phyloP scores from a whole-genome alignment of 2,888 invertebrate genomes.

The Tinea semifulvella region DNA sequence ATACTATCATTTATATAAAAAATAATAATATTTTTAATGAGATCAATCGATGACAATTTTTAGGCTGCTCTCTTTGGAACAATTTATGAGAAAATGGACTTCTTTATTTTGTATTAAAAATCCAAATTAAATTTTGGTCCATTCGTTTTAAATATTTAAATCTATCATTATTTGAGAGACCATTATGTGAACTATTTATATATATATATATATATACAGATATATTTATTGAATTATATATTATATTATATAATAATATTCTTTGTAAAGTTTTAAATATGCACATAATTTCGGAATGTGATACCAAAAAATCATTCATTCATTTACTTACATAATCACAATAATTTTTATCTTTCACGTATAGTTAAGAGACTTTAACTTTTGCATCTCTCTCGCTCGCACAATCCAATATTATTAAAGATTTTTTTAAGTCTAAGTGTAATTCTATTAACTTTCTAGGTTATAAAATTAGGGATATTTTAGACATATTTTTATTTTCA shows the following conservation, averaged over 20 bases:
- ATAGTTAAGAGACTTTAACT: no score
- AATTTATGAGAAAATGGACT: constrained; percentile 33
- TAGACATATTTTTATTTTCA: no score
- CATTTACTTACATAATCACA: no score
- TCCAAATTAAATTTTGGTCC: constrained; percentile 11
- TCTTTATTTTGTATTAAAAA: constrained; percentile 15
- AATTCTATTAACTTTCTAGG: no score
- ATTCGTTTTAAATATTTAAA: constrained; percentile 5
- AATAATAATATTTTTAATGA: constrained; percentile 51
- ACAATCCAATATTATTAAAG: no score
- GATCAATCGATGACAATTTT: constrained; percentile 64
- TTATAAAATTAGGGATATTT: no score
- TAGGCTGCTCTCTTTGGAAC: constrained; percentile 67
- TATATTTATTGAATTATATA: background rate
- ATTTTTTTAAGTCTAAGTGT: no score
- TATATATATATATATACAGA: background rate
- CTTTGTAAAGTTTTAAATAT: constrained; percentile 1
- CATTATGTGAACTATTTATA: constrained; percentile 1
- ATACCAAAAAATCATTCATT: background rate
- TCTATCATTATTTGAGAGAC: constrained; percentile 2
- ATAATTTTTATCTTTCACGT: no score
- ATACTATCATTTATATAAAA: constrained; percentile 39
- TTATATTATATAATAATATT: background rate
- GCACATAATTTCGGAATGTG: constrained; percentile 6
- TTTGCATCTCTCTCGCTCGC: no score